Base-by-base conservation (phyloP, 2,113 vertebrate genomes). In the Lagenorhynchus albirostris region DNA sequence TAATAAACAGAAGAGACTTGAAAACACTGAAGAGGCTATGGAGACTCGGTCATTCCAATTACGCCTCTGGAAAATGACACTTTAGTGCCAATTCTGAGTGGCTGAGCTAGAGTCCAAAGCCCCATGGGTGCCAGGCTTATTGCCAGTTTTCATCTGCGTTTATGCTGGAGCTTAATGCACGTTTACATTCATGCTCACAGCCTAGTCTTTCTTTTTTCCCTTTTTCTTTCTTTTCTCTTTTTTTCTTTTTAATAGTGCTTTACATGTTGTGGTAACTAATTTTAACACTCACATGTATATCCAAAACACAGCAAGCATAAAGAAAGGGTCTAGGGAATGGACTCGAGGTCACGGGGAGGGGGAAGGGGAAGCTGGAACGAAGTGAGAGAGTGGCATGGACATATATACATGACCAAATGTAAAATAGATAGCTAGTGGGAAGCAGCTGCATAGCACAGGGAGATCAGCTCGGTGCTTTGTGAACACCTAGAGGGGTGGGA, bases 1-100 rank as follows among this genome's bases (percentile, higher is more conserved):
- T 95, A 95, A 97, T 89, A 62, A 96, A 92, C 94, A 94, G 92
- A 96, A 97, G 76, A 91, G 47, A 97, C 91, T 13, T 73, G 68
- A 91, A 67, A 93, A 65, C 44, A 44, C 92, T 93, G 77, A 92
- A 62, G 44, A 97, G 77, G 44, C 94, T 83, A 29, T n/a, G n/a
- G 92, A 95, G 87, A 90, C 88, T 21, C 8, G 85, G 87, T 82
- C 90, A 94, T 91, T 92, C 93, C 23, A 29, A 94, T 73, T 84
- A 88, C 15, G n/a, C 47, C 36, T 85, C 84, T 89, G n/a, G 90
- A 97, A 96, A 95, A 98, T 31, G 81, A 91, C 63, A 85, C 94
- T 83, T 92, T 11, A 38, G 36, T 44, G 76, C 92, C 96, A 89
- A 47, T 96, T 93, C 18, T 96, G 53, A 97, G 81, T 88, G 92